A percentile compares a stretch with the other conserved stretches of the same genome.
These are phyloP conservation scores for Smittia sp. DNA, from an alignment of 2,888 invertebrate genomes.

Conservation along the genomic window DNA sequence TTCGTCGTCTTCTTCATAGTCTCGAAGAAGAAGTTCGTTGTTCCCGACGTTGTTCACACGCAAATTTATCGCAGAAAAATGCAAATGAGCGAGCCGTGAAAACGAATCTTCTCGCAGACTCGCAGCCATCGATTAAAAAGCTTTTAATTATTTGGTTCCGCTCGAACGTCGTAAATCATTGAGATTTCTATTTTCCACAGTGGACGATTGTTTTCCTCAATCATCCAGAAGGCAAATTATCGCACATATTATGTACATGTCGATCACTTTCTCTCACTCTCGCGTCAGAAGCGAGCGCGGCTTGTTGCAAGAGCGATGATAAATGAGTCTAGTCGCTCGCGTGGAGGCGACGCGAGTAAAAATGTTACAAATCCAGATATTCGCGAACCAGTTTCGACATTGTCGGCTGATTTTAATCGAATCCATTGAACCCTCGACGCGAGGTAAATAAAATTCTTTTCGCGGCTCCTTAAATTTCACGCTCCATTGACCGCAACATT, in stretches of 20 bases:
- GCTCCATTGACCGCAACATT: background rate
- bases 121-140: background rate
- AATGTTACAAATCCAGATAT: background rate
- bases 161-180: background rate
- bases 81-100: background rate
- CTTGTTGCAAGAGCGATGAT: background rate
- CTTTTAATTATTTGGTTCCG: background rate
- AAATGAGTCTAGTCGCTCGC: background rate
- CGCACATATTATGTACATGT: background rate
- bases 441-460: background rate
- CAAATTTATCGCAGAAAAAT: background rate
- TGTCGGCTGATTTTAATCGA: background rate
- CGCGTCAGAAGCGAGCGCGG: background rate
- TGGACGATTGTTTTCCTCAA: background rate
- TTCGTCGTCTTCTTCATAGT: background rate
- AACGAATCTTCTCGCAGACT: background rate
- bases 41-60: background rate
- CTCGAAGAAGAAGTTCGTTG: background rate
- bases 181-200: background rate
- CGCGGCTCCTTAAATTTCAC: background rate
- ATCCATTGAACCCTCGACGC: background rate
- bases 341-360: background rate
- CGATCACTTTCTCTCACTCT: background rate
- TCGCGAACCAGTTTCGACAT: background rate
- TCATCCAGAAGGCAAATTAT: background rate